Conservation (phyloP, 2,888 invertebrate genomes). For the Caenorhabditis afra region DNA sequence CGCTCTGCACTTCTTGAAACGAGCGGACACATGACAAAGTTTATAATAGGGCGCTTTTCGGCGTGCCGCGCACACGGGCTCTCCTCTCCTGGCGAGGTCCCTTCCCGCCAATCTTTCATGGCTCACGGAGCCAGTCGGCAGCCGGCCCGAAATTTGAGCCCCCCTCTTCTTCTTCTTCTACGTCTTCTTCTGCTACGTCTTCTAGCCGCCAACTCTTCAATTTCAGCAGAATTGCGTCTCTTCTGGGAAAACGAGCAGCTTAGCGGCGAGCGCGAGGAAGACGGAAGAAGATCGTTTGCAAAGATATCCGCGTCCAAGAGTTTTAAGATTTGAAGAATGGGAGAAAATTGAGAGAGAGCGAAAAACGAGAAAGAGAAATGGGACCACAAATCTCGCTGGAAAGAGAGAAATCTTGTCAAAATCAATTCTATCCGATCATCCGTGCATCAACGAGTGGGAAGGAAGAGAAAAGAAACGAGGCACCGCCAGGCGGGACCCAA, state of each 20-base stretch:
- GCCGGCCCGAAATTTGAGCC: constrained; percentile 41
- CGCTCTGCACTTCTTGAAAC: constrained; percentile 8
- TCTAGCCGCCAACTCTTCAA: background rate
- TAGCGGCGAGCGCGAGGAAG: background rate
- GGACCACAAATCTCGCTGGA: constrained; percentile 27
- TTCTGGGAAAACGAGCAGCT: constrained; percentile 6
- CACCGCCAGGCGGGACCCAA: background rate
- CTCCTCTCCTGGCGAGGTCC: constrained; percentile 16
- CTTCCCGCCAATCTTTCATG: constrained; percentile 44
- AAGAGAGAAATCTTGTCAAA: constrained; percentile 3
- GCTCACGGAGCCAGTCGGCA: constrained; percentile 25
- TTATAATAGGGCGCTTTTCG: constrained; percentile 39
- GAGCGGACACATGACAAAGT: constrained; percentile 43
- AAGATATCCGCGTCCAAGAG: background rate
- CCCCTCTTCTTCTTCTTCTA: background rate
- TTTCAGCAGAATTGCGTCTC: constrained; percentile 4
- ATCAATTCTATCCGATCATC: constrained; percentile 28
- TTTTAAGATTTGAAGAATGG: constrained; percentile 13
- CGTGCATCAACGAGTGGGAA: background rate
- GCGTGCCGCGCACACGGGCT: background rate
- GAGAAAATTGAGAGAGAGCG: constrained; percentile 7
- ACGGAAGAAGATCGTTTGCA: background rate
- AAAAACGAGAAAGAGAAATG: background rate
- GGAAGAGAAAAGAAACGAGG: background rate
- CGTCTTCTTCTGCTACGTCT: background rate